A percentile compares a stretch with the other conserved stretches of the same genome.
phyloP scores from a whole-genome alignment of 2,797 vertebrate genomes.

The Myripristis murdjan region DNA sequence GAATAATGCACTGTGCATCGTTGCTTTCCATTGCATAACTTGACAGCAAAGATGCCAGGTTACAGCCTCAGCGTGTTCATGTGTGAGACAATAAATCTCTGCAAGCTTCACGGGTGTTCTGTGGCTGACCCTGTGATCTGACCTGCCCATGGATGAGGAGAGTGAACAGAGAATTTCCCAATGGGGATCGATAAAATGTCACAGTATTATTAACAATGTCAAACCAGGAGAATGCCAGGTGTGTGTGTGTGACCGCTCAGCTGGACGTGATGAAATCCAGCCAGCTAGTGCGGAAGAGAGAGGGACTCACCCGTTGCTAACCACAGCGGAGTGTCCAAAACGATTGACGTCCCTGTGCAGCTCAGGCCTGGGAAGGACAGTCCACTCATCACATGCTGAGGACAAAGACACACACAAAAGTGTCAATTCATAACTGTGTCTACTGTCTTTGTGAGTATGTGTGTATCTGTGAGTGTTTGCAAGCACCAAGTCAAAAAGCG shows the following conservation, averaged over 20 bases:
- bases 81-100: neutral
- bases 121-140: too few species aligned
- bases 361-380: conserved; percentile 90
- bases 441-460: neutral
- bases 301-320: conserved; percentile 93
- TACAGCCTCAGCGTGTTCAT: neutral
- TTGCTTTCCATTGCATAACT: neutral
- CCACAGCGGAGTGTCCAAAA: conserved; percentile 94
- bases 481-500: too few species aligned
- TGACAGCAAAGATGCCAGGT: neutral
- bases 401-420: conserved; percentile 20
- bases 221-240: neutral
- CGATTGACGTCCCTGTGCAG: conserved; percentile 94
- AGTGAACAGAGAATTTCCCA: too few species aligned
- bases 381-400: conserved; percentile 93
- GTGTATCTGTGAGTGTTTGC: neutral
- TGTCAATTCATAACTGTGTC: neutral
- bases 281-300: too few species aligned
- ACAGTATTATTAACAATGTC: neutral
- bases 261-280: neutral
- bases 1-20: neutral
- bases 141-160: too few species aligned
- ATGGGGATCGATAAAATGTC: too few species aligned
- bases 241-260: neutral
- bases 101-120: neutral